Evolutionary conservation across 2,888 invertebrate species (phyloP).

Genomic region (Belgica antarctica): DNA sequence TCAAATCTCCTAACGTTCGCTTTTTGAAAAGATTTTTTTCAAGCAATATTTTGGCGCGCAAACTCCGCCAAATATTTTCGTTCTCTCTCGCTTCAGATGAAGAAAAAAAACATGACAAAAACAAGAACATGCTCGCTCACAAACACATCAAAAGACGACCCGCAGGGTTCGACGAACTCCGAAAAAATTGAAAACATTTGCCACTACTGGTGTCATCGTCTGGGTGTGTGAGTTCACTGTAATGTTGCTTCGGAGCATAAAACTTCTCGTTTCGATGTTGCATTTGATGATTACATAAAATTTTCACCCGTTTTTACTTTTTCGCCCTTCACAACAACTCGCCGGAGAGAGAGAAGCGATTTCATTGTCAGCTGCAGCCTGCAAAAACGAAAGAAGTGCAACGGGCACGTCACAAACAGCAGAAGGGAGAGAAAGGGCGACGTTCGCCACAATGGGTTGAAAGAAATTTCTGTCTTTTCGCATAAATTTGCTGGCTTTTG

Average conservation of each 20-base stretch:
- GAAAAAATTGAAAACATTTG: conserved; percentile 41
- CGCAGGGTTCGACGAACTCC: conserved; percentile 33
- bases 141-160: neutral
- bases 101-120: conserved; percentile 19
- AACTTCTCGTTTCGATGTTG: neutral
- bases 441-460: neutral
- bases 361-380: conserved; percentile 36
- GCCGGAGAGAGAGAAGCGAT: neutral
- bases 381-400: conserved; percentile 34
- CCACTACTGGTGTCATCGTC: conserved; percentile 16
- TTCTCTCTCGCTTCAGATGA: neutral
- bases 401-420: neutral
- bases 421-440: neutral
- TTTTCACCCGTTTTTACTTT: neutral
- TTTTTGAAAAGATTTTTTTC: neutral
- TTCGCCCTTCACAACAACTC: neutral
- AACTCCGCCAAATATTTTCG: conserved; percentile 12
- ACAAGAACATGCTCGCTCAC: conserved; percentile 26
- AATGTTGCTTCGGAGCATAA: conserved; percentile 30
- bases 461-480: neutral
- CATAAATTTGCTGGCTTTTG: conserved; percentile 2
- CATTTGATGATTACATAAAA: conserved; percentile 41
- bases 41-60: conserved; percentile 35
- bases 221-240: conserved; percentile 28
- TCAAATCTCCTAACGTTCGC: neutral